phyloP scores from a whole-genome alignment of 2,797 vertebrate genomes.

The Pantherophis vulpinus region DNA sequence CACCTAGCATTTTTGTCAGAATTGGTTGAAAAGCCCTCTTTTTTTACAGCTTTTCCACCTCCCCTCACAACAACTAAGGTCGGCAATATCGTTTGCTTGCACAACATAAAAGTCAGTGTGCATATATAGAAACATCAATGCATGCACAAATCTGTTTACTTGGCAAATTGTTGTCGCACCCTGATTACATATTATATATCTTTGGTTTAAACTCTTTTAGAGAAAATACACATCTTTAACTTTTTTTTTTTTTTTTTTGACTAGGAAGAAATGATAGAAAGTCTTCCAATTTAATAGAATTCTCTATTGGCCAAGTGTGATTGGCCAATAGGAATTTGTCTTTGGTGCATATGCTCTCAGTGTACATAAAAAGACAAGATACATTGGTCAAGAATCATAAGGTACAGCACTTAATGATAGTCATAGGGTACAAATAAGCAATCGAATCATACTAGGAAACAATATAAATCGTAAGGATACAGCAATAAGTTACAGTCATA shows the following conservation, averaged over 20 bases:
- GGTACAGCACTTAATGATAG: too few relatives aligned
- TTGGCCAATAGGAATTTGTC: too few relatives aligned
- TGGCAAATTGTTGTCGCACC: background rate
- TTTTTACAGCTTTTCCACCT: background rate
- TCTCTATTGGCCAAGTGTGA: too few relatives aligned
- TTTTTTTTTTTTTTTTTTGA: background rate
- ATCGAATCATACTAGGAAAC: too few relatives aligned
- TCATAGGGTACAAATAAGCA: too few relatives aligned
- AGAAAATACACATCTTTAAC: background rate
- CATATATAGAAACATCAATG: background rate
- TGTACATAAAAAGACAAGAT: too few relatives aligned
- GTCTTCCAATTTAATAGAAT: background rate
- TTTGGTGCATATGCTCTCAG: too few relatives aligned
- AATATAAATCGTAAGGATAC: too few relatives aligned
- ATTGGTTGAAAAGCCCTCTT: background rate
- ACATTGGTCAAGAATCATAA: too few relatives aligned
- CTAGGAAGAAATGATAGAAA: background rate
- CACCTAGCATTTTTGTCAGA: conserved; percentile 30
- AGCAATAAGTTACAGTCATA: too few relatives aligned
- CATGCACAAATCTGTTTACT: background rate
- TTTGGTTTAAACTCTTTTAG: background rate
- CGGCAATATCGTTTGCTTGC: background rate
- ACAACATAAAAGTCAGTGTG: background rate
- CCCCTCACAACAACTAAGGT: background rate
- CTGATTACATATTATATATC: background rate